phyloP scores from a whole-genome alignment of 2,888 invertebrate genomes.

The Chloroclystis v-ata region DNA sequence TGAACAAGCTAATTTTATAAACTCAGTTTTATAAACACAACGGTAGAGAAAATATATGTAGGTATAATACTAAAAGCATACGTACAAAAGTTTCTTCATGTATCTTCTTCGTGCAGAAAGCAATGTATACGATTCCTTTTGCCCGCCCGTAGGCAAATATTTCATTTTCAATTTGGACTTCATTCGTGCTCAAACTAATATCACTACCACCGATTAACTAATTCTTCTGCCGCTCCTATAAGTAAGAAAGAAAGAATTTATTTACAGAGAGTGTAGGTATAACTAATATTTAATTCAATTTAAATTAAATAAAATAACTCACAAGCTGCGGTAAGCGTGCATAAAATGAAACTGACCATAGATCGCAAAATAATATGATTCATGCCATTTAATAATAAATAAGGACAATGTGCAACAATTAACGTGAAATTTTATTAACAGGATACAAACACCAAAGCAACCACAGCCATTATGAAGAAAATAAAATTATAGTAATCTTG shows the following conservation, averaged over 20 bases:
- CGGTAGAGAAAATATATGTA: too few relatives aligned
- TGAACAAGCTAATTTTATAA: too few relatives aligned
- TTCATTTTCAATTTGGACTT: slow-evolving; percentile 79
- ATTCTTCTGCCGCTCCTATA: slow-evolving; percentile 42
- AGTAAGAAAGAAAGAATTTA: slow-evolving; percentile 58
- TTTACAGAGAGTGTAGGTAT: slow-evolving; percentile 54
- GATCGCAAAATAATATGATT: slow-evolving; percentile 17
- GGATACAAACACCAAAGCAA: too few relatives aligned
- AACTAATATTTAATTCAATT: too few relatives aligned
- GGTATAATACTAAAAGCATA: slow-evolving; percentile 36
- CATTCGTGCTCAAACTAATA: slow-evolving; percentile 54
- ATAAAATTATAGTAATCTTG: too few relatives aligned
- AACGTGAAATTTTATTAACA: too few relatives aligned
- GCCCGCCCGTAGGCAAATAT: slow-evolving; percentile 79
- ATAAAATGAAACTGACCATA: too few relatives aligned
- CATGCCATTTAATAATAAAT: slow-evolving; percentile 27
- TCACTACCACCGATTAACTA: slow-evolving; percentile 29
- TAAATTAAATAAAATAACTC: too few relatives aligned
- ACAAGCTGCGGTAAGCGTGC: too few relatives aligned
- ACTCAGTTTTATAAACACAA: too few relatives aligned
- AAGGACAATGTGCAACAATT: too few relatives aligned
- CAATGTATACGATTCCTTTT: slow-evolving; percentile 79
- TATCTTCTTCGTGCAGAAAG: slow-evolving; percentile 80
- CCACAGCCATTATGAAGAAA: too few relatives aligned
- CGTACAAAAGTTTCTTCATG: slow-evolving; percentile 83